Evolutionary conservation across 2,113 vertebrate genomes (phyloP).

Genomic region (Rhizomys pruinosus): DNA sequence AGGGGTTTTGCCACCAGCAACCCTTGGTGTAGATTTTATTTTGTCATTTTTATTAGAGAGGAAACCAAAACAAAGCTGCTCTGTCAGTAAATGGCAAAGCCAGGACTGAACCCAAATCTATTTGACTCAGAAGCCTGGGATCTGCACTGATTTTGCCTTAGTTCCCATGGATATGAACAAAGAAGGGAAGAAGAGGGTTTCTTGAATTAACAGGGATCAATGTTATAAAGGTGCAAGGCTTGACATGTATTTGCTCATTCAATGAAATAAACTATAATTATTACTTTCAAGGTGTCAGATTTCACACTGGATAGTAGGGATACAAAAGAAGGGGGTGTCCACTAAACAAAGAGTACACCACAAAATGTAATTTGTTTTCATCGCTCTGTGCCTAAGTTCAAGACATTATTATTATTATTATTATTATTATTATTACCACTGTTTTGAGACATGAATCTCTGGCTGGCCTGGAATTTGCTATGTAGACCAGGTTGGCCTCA

Average conservation of each 20-base stretch:
- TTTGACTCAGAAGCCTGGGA: not conserved
- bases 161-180: not conserved
- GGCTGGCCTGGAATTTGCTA: too few relatives aligned
- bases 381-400: not conserved
- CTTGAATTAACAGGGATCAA: not conserved
- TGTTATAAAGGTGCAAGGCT: not conserved
- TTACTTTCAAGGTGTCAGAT: not conserved
- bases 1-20: not conserved
- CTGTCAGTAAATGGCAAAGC: not conserved
- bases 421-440: not conserved
- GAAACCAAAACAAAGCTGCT: not conserved
- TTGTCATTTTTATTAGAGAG: not conserved
- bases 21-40: not conserved
- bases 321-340: not conserved
- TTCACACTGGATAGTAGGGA: not conserved
- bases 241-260: constrained; percentile 19
- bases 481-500: too few relatives aligned
- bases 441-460: too few relatives aligned
- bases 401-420: not conserved
- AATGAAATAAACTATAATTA: not conserved
- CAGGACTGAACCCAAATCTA: not conserved
- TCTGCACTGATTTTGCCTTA: not conserved
- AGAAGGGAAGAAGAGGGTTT: not conserved
- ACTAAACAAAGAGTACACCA: not conserved
- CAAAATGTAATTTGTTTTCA: not conserved